Percentiles rank a stretch among this genome's conserved stretches.
These are phyloP conservation scores for Myotis planiceps DNA, from an alignment of 2,797 vertebrate genomes.

Conservation along the genomic window DNA sequence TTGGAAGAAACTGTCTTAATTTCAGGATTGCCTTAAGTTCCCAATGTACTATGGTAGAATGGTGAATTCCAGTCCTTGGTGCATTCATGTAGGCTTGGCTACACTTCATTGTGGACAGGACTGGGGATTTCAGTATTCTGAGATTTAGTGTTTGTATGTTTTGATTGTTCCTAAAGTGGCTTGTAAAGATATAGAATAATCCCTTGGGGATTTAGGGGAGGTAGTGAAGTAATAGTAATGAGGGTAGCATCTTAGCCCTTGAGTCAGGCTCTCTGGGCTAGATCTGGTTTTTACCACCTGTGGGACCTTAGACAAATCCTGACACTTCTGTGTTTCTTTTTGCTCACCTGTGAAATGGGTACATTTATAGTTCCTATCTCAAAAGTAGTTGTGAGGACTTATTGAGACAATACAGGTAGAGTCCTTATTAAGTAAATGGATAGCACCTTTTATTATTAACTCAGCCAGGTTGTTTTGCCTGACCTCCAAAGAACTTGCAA, in stretches of 20 bases:
- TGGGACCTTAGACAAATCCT: background rate
- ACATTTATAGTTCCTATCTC: background rate
- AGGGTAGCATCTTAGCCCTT: background rate
- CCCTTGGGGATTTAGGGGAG: background rate
- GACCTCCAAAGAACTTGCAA: background rate
- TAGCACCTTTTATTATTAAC: background rate
- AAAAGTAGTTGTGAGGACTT: background rate
- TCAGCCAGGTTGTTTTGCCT: background rate
- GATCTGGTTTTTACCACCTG: background rate
- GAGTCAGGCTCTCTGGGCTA: background rate
- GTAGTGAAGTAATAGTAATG: background rate
- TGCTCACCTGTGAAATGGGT: constrained; percentile 38
- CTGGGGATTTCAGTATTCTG: background rate
- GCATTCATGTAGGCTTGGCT: background rate
- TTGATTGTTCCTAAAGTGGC: background rate
- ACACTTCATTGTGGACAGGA: background rate
- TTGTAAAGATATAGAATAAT: background rate
- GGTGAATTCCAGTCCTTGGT: background rate
- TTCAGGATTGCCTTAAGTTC: background rate
- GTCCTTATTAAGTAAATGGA: background rate
- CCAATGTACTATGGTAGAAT: background rate
- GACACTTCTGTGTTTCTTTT: background rate
- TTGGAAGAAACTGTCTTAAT: background rate
- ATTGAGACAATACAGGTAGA: background rate
- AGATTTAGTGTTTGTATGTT: background rate